Conservation (phyloP, 1,140 invertebrate species). For the Atta colombica region DNA sequence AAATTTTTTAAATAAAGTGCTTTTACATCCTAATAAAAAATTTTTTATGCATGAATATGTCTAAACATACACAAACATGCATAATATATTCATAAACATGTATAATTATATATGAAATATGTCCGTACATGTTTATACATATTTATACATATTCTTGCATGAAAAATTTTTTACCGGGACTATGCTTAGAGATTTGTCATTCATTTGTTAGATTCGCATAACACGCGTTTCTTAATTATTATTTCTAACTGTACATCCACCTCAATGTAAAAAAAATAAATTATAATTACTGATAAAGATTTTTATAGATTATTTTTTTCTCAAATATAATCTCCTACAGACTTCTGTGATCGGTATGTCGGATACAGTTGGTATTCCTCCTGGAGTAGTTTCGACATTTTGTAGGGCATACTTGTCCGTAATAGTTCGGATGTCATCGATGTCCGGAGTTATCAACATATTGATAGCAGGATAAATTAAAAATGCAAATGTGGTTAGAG, state of each 20-base stretch:
- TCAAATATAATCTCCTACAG: slow-evolving; percentile 87
- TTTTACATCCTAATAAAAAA: neutral
- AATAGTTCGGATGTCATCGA: slow-evolving; percentile 91
- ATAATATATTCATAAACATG: no score
- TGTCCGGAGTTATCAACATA: slow-evolving; percentile 91
- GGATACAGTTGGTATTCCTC: slow-evolving; percentile 87
- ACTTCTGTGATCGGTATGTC: slow-evolving; percentile 89
- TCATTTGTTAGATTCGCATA: no score
- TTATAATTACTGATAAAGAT: neutral
- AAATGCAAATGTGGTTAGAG: slow-evolving; percentile 92
- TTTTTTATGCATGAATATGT: no score
- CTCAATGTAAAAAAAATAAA: neutral
- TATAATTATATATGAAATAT: no score
- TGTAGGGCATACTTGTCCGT: slow-evolving; percentile 88
- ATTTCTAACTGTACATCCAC: neutral
- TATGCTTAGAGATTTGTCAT: neutral
- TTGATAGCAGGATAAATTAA: slow-evolving; percentile 95
- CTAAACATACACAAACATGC: no score
- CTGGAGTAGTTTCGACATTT: slow-evolving; percentile 72
- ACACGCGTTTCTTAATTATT: neutral
- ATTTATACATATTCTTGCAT: no score
- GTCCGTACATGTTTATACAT: no score
- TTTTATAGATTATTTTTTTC: slow-evolving; percentile 25
- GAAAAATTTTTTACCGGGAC: no score
- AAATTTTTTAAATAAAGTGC: neutral